These are phyloP conservation scores for Nomada fabriciana DNA, from an alignment of 2,888 invertebrate species.

Conservation along the genomic window DNA sequence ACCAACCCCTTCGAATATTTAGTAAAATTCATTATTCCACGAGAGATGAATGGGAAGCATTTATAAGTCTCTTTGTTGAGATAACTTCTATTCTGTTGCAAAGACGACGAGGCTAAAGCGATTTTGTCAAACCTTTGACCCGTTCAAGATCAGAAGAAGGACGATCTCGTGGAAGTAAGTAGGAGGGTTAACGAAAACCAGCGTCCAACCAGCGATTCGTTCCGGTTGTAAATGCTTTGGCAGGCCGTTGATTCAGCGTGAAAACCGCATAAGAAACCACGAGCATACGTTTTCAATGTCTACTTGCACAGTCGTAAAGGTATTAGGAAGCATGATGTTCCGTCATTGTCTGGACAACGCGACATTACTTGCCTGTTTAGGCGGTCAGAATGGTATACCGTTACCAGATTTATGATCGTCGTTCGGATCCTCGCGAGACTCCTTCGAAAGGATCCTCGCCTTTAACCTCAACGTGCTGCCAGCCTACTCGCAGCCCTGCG, in stretches of 20 bases:
- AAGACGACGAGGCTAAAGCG: constrained; percentile 4
- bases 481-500: constrained; percentile 31
- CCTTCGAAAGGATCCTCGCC: constrained; percentile 58
- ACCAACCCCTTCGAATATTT: background rate
- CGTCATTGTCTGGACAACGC: constrained; percentile 74
- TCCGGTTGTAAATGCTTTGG: constrained; percentile 67
- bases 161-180: background rate
- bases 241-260: constrained; percentile 8
- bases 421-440: constrained; percentile 64
- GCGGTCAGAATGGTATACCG: constrained; percentile 43
- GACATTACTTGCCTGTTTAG: constrained; percentile 78
- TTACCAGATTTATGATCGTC: constrained; percentile 74
- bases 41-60: background rate
- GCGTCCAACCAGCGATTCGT: constrained; percentile 62
- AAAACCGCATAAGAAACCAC: constrained; percentile 19
- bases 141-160: background rate
- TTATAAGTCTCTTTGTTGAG: background rate
- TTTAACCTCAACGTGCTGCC: constrained; percentile 11
- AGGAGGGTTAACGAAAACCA: constrained; percentile 1
- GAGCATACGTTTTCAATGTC: constrained; percentile 50
- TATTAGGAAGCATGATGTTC: constrained; percentile 75
- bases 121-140: background rate
- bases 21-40: background rate
- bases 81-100: background rate
- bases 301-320: constrained; percentile 72